Conservation (phyloP, 2,113 vertebrate species). For the Pollimyrus isidori region DNA sequence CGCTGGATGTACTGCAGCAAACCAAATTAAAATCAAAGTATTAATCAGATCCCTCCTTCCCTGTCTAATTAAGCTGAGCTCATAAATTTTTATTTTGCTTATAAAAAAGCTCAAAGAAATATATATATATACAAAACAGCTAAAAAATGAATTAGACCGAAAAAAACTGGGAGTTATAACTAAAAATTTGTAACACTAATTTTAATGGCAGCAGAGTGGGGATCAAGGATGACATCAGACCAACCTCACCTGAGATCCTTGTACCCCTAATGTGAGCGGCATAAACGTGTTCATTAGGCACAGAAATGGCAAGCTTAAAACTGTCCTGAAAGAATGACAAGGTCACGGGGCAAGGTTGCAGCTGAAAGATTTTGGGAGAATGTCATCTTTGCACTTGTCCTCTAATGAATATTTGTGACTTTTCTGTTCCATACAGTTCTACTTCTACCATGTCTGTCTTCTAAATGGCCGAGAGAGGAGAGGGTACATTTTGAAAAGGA, state of each 20-base stretch:
- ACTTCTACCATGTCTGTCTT: neutral
- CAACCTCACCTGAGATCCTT: neutral
- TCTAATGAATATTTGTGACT: neutral
- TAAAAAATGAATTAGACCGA: conserved; percentile 33
- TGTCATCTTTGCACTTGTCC: neutral
- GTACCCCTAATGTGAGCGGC: neutral
- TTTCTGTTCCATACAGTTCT: neutral
- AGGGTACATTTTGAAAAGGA: neutral
- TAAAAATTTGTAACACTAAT: neutral
- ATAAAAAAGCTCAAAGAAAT: conserved; percentile 26
- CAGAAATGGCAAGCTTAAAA: neutral
- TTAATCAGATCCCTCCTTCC: conserved; percentile 9
- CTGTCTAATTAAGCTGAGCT: conserved; percentile 27
- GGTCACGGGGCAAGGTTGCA: neutral
- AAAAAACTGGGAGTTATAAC: conserved; percentile 14
- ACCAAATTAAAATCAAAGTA: neutral
- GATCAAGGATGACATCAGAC: neutral
- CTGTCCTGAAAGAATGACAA: neutral
- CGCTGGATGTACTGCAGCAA: neutral
- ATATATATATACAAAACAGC: conserved; percentile 18
- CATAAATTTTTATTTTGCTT: conserved; percentile 33
- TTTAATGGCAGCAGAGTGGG: neutral
- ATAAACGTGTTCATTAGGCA: neutral
- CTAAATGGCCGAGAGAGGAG: neutral
- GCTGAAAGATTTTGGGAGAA: neutral